Evolutionary conservation across 2,888 invertebrate genomes (phyloP).

Genomic region (Spodoptera picta): DNA sequence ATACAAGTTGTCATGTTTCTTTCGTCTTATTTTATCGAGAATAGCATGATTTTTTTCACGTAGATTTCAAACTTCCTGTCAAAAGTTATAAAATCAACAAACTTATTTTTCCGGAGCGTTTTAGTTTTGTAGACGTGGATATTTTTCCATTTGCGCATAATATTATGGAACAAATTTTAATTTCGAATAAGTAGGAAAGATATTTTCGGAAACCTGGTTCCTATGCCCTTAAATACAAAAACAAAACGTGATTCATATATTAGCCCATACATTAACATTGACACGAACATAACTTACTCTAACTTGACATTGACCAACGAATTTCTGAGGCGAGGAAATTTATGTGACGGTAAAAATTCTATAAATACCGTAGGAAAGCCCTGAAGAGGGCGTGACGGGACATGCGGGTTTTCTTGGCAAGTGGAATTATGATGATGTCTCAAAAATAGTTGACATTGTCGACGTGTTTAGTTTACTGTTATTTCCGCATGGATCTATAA

Average conservation of each 20-base stretch:
- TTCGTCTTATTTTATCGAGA: slow-evolving; percentile 5
- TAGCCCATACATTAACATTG: slow-evolving; percentile 9
- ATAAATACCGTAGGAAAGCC: slow-evolving; percentile 70
- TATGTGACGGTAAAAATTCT: slow-evolving; percentile 54
- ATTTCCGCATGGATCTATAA: slow-evolving; percentile 72
- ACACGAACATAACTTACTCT: slow-evolving; percentile 2
- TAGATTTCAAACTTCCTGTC: background rate
- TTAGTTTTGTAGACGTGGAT: too few relatives aligned
- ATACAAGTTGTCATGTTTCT: slow-evolving; percentile 1
- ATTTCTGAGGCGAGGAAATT: slow-evolving; percentile 23
- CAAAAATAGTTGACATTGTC: slow-evolving; percentile 81
- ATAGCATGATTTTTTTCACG: background rate
- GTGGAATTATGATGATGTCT: slow-evolving; percentile 69
- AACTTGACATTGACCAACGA: slow-evolving; percentile 33
- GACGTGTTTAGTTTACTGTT: slow-evolving; percentile 70
- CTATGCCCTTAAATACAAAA: background rate
- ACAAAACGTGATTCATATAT: too few relatives aligned
- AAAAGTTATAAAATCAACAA: slow-evolving; percentile 7
- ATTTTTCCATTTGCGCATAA: too few relatives aligned
- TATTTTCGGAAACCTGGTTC: too few relatives aligned
- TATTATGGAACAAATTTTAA: too few relatives aligned
- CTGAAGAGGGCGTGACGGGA: slow-evolving; percentile 68
- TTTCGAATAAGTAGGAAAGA: too few relatives aligned
- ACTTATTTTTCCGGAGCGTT: background rate
- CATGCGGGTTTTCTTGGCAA: slow-evolving; percentile 67